A percentile compares a stretch with the other conserved stretches of the same genome.
These are phyloP conservation scores for Panurus biarmicus DNA, from an alignment of 2,113 vertebrate genomes.

Conservation along the genomic window DNA sequence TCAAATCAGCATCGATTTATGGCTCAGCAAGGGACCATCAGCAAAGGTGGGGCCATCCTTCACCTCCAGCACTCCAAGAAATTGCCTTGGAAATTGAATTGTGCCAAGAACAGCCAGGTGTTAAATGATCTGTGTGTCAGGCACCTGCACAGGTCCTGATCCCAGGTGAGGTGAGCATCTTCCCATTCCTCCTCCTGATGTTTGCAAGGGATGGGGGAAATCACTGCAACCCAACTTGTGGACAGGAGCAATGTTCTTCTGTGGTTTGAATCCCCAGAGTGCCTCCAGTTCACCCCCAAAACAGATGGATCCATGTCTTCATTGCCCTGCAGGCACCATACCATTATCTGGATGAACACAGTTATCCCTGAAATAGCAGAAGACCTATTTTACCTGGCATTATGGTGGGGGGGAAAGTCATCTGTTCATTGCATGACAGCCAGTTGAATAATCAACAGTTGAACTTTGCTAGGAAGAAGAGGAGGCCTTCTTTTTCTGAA, in stretches of 20 bases:
- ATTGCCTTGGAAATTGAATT: not conserved
- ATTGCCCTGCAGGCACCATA: not conserved
- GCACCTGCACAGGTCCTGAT: not conserved
- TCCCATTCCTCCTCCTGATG: not conserved
- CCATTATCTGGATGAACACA: not conserved
- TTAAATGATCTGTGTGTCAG: not conserved
- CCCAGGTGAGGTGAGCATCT: not conserved
- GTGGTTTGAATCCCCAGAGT: not conserved
- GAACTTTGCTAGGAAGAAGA: not conserved
- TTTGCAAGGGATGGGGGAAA: not conserved
- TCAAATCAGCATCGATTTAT: not conserved
- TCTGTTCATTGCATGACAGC: not conserved
- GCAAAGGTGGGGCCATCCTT: not conserved
- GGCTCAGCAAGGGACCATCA: not conserved
- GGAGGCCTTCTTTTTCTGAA: not conserved
- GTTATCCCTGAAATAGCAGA: not conserved
- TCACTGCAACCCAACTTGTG: not conserved
- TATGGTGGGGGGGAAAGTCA: fast-evolving
- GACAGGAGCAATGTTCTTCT: not conserved
- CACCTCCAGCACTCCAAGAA: not conserved
- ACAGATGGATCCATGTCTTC: not conserved
- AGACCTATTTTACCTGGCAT: not conserved
- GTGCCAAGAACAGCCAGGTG: not conserved
- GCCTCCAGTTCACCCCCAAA: not conserved
- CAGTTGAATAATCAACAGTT: not conserved